These are phyloP conservation scores for Plagiodera versicolora DNA, from an alignment of 2,888 invertebrate genomes.

Conservation along the genomic window DNA sequence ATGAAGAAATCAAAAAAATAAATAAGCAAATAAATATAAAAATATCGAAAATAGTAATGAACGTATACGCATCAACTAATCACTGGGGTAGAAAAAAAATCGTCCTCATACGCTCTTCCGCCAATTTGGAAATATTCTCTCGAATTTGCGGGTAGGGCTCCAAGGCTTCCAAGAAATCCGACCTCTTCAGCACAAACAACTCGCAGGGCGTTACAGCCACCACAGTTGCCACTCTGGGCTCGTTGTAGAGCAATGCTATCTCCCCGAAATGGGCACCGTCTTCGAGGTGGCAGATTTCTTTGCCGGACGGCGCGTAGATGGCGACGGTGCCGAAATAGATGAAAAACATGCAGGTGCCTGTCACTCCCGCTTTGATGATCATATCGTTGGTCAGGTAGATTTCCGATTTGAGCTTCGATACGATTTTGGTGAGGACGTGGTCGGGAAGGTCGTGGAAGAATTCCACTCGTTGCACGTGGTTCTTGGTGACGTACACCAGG, in stretches of 20 bases:
- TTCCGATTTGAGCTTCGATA: conserved; percentile 17
- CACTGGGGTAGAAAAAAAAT: no score
- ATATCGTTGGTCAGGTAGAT: conserved; percentile 21
- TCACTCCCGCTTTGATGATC: conserved; percentile 19
- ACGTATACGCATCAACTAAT: background rate
- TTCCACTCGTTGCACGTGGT: conserved; percentile 48
- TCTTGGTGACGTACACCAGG: conserved; percentile 47
- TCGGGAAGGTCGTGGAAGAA: conserved; percentile 45
- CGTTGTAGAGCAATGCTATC: conserved; percentile 52
- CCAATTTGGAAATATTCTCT: background rate
- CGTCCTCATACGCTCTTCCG: background rate
- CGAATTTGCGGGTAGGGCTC: conserved; percentile 49
- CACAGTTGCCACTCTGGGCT: conserved; percentile 50
- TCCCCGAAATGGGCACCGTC: no score
- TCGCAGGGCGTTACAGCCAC: conserved; percentile 56
- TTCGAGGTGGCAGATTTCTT: conserved; percentile 53
- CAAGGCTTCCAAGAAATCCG: conserved; percentile 51
- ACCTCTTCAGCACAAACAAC: conserved; percentile 48
- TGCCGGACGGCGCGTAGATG: background rate
- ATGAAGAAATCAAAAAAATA: no score
- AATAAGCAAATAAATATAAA: background rate
- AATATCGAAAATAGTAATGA: background rate
- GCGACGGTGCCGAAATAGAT: conserved; percentile 1
- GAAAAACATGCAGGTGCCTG: conserved; percentile 12
- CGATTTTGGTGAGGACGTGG: conserved; percentile 7